These are phyloP conservation scores for Myotis yumanensis DNA, from an alignment of 2,113 vertebrate species.

Conservation along the genomic window DNA sequence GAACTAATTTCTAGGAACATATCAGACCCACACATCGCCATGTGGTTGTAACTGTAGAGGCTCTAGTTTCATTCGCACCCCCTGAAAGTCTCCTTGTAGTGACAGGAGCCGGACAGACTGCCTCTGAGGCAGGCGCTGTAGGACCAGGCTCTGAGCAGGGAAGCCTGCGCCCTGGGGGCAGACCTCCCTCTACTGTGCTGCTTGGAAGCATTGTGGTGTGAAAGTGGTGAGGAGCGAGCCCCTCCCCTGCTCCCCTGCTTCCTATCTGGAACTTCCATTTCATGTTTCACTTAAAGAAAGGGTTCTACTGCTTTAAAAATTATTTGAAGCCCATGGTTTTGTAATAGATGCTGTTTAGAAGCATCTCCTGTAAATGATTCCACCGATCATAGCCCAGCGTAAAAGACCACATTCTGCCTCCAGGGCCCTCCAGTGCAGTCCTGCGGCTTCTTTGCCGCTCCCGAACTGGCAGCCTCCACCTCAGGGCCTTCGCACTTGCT, in stretches of 20 bases:
- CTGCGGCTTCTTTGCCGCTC: not conserved
- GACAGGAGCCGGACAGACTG: not conserved
- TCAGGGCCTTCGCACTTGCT: not conserved
- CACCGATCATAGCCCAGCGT: not conserved
- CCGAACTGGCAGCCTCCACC: not conserved
- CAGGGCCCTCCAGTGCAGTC: not conserved
- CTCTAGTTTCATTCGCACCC: not conserved
- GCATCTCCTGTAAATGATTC: not conserved
- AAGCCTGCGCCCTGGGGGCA: not conserved
- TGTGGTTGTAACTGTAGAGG: not conserved
- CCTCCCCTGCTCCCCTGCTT: not conserved
- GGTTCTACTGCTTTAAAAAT: not conserved
- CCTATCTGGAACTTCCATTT: conserved; percentile 12
- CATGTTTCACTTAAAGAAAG: conserved; percentile 32
- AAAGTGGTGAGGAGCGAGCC: not conserved
- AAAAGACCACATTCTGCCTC: not conserved
- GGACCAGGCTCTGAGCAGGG: not conserved
- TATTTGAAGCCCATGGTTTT: not conserved
- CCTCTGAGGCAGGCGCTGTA: not conserved
- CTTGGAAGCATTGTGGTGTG: not conserved
- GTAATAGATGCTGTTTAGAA: not conserved
- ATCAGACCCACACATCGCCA: not conserved
- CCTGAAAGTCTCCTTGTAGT: not conserved
- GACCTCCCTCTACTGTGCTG: not conserved
- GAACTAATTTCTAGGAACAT: conserved; percentile 42